These are phyloP conservation scores for Falcaria lacertinaria DNA, from an alignment of 2,888 invertebrate species.

Conservation along the genomic window DNA sequence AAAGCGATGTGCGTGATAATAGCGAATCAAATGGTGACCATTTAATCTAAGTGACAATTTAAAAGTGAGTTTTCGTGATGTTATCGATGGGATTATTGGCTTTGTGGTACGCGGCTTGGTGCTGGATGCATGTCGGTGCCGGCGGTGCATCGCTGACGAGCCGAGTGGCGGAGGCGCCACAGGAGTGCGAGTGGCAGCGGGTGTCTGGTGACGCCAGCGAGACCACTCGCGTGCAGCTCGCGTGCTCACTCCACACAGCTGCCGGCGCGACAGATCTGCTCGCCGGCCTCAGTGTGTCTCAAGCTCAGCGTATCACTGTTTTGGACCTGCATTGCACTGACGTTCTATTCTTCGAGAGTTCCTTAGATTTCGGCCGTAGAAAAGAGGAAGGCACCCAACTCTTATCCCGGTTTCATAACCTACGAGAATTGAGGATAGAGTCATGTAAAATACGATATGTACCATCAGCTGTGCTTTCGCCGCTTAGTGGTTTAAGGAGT, in stretches of 20 bases:
- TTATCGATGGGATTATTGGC: slow-evolving; percentile 68
- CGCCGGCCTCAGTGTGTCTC: slow-evolving; percentile 81
- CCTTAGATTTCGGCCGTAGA: slow-evolving; percentile 79
- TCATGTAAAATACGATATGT: slow-evolving; percentile 88
- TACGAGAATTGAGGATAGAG: slow-evolving; percentile 85
- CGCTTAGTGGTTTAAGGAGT: slow-evolving; percentile 82
- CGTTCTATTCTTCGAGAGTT: slow-evolving; percentile 85
- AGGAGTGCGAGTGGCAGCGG: slow-evolving; percentile 86
- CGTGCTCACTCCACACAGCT: slow-evolving; percentile 83
- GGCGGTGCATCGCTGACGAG: slow-evolving; percentile 70
- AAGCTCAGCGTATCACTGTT: slow-evolving; percentile 84
- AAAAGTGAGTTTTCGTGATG: slow-evolving; percentile 72
- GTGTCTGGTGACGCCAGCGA: slow-evolving; percentile 76
- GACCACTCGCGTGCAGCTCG: slow-evolving; percentile 79
- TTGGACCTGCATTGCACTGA: slow-evolving; percentile 86
- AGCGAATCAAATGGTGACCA: slow-evolving; percentile 61
- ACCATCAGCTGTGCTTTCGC: slow-evolving; percentile 84
- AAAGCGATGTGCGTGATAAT: slow-evolving; percentile 70
- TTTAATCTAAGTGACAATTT: slow-evolving; percentile 72
- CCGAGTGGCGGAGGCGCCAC: slow-evolving; percentile 82
- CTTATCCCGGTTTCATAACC: slow-evolving; percentile 80
- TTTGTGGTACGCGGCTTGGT: slow-evolving; percentile 61
- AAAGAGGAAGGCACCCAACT: slow-evolving; percentile 78
- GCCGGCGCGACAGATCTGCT: slow-evolving; percentile 83
- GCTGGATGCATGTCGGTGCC: slow-evolving; percentile 59